Conservation (phyloP, 2,888 invertebrate species). For the Sinentomon sp. region DNA sequence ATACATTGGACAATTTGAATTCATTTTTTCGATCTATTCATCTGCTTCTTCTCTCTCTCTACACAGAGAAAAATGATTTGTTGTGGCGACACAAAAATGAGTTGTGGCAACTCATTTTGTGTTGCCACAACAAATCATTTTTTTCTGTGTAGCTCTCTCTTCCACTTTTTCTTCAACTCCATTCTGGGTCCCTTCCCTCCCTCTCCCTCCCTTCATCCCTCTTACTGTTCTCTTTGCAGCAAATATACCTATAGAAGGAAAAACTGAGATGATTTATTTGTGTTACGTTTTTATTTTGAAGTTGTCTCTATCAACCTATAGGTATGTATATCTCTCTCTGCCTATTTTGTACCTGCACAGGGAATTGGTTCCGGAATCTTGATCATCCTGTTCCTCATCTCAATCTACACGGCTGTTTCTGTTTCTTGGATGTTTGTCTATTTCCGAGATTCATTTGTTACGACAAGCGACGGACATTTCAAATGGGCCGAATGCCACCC, state of each 20-base stretch:
- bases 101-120: no score
- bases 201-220: no score
- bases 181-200: no score
- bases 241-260: not conserved
- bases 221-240: no score
- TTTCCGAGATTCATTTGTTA: slow-evolving; percentile 58
- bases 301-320: not conserved
- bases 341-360: slow-evolving; percentile 18
- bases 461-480: slow-evolving; percentile 38
- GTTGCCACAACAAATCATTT: no score
- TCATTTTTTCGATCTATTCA: no score
- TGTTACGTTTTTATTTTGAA: not conserved
- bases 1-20: no score
- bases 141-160: no score
- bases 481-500: slow-evolving; percentile 50
- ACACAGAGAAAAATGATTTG: no score
- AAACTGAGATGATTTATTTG: not conserved
- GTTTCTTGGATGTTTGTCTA: slow-evolving; percentile 77
- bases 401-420: slow-evolving; percentile 61
- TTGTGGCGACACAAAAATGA: no score
- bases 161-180: no score
- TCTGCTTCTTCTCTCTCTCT: no score
- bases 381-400: slow-evolving; percentile 46
- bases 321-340: slow-evolving; percentile 1
- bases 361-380: slow-evolving; percentile 62